Conservation (phyloP, 2,797 vertebrate genomes). For the Halcyon chelicuti region DNA sequence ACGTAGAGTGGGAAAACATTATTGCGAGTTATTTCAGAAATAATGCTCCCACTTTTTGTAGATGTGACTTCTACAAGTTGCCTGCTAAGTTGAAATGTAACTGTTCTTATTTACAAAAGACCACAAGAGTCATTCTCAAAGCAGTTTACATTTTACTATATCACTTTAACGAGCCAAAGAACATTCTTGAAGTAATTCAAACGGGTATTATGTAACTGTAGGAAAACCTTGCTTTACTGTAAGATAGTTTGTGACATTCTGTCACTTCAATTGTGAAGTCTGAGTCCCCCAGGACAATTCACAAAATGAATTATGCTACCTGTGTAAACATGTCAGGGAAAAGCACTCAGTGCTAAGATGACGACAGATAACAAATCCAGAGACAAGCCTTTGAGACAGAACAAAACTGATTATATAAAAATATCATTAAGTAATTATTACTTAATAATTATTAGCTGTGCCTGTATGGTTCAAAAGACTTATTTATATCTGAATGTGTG, state of each 20-base stretch:
- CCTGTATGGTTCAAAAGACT: background rate
- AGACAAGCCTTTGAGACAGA: conserved; percentile 24
- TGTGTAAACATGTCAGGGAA: background rate
- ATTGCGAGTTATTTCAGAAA: background rate
- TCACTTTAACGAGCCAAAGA: background rate
- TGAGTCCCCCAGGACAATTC: conserved; percentile 17
- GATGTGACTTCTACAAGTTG: background rate
- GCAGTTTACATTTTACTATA: background rate
- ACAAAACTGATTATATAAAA: conserved; percentile 28
- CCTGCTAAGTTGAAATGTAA: background rate
- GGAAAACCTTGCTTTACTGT: conserved; percentile 35
- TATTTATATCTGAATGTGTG: background rate
- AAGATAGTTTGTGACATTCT: conserved; percentile 38
- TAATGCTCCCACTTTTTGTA: background rate
- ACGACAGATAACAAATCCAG: background rate
- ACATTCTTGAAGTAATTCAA: background rate
- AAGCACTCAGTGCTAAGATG: background rate
- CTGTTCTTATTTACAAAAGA: background rate
- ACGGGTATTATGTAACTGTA: background rate
- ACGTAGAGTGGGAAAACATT: background rate
- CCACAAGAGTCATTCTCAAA: background rate
- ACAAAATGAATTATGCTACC: conserved; percentile 41
- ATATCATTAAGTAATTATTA: background rate
- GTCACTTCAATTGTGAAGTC: conserved; percentile 47
- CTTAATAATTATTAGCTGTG: background rate